Conservation (phyloP, 1,140 invertebrate species). For the Glomeris maerens region DNA sequence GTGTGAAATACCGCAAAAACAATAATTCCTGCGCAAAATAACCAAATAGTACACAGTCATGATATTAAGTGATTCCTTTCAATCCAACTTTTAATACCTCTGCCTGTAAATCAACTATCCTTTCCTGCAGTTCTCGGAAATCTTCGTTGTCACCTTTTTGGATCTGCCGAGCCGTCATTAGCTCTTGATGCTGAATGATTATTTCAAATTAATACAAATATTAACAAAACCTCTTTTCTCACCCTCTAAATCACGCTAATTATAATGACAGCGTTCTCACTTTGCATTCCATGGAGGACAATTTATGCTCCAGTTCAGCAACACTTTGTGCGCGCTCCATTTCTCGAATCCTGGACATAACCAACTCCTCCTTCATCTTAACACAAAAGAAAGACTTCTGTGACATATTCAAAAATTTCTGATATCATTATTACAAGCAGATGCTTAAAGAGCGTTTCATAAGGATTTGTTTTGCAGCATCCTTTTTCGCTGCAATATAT, state of each 20-base stretch:
- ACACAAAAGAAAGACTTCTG: no score
- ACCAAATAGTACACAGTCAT: neutral
- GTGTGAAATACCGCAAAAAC: no score
- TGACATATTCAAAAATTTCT: no score
- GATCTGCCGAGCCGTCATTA: slow-evolving; percentile 74
- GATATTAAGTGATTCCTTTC: slow-evolving; percentile 1
- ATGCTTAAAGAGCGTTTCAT: no score
- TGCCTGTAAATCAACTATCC: slow-evolving; percentile 75
- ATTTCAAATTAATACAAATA: no score
- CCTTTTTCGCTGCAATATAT: no score
- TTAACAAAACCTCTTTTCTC: neutral
- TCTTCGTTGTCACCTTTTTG: slow-evolving; percentile 50
- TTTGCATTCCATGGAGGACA: slow-evolving; percentile 83
- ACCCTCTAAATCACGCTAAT: neutral
- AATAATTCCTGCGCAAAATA: no score
- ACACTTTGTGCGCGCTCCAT: slow-evolving; percentile 85
- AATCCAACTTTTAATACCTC: no score
- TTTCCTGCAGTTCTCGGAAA: slow-evolving; percentile 74
- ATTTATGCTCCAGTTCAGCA: slow-evolving; percentile 87
- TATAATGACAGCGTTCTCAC: slow-evolving; percentile 33
- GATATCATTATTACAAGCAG: no score
- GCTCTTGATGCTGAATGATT: slow-evolving; percentile 76
- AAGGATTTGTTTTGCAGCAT: no score
- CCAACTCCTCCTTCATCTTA: slow-evolving; percentile 83
- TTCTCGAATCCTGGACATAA: slow-evolving; percentile 86